Evolutionary conservation across 2,113 vertebrate species (phyloP), one percentile per base, ranked within the genome.

Genomic region (Pagrus major): DNA sequence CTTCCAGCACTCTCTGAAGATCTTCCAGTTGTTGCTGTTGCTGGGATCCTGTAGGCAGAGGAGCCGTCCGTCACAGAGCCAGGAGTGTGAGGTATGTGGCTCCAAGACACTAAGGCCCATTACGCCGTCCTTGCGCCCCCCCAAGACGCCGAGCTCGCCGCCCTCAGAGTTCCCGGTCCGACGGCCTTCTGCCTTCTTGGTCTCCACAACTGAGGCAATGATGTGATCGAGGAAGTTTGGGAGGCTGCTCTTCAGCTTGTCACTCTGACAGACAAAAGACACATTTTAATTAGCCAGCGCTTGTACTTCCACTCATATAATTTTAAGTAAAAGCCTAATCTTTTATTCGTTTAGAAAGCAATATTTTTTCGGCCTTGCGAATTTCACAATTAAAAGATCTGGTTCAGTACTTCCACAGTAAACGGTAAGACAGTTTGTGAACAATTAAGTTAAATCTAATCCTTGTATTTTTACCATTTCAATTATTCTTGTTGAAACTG

Each of bases 1-100:
- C 80, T 99, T 99, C 98, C 98, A 99, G 92, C 98, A 99, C 83
- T 99, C 98, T 77, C 98, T 96, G 93, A 99, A 99, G 91, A 99
- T 99, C 93, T 99, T 99, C 98, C 98, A 99, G 92, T 99, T 99
- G 94, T 99, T 99, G 94, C 94, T 92, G 94, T 99, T 99, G 92
- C 97, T 96, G 73, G 98, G 97, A 90, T 99, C 97, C 86, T 99
- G 98, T 79, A 99, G 96, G 93, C 98, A 99, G 74, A 99, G 96
- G 27, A 99, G 96, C 74, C 98, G 95, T 44, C 98, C 98, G 61
- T 99, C 98, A 87, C 98, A 99, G 20, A 99, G 96, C 98, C 98
- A 99, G 31, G 98, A 97, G 90, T 99, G 98, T 52, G 98, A 99
- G 63, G 97, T 99, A 85, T 99, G 97, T 70, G 98, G 97, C 81